Evolutionary conservation across 2,888 invertebrate species (phyloP).

Genomic region (Itoplectis maculator): DNA sequence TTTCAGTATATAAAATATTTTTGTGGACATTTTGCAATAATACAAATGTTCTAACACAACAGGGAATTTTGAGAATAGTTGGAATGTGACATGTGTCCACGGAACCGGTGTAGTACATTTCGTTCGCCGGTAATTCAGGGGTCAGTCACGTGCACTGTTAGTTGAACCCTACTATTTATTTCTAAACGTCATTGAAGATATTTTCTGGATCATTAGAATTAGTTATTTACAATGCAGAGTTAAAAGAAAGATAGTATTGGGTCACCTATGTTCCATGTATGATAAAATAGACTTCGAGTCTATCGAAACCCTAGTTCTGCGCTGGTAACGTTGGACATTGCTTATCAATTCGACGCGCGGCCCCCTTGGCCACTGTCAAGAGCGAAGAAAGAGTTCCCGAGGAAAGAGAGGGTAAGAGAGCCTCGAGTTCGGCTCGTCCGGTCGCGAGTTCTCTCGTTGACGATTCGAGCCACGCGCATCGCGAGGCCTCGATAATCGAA

Average conservation of each 20-base stretch:
- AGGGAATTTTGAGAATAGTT: no score
- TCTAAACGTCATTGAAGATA: no score
- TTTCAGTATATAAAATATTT: no score
- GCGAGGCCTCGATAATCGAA: slow-evolving; percentile 84
- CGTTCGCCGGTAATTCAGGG: no score
- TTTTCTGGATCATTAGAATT: no score
- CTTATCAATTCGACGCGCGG: slow-evolving; percentile 61
- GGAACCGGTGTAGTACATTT: no score
- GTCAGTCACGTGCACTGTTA: no score
- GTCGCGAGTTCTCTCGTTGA: slow-evolving; percentile 49
- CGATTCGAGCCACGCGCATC: slow-evolving; percentile 76
- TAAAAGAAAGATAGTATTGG: not conserved
- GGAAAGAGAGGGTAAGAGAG: slow-evolving; percentile 48
- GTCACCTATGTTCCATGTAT: not conserved
- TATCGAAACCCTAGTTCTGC: slow-evolving; percentile 50
- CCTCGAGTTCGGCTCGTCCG: slow-evolving; percentile 28
- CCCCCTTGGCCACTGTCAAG: slow-evolving; percentile 47
- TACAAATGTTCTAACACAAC: no score
- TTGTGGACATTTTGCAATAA: no score
- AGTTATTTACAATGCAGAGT: not conserved
- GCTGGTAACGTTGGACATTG: slow-evolving; percentile 47
- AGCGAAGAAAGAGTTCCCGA: slow-evolving; percentile 56
- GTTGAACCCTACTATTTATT: no score
- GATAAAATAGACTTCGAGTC: slow-evolving; percentile 5
- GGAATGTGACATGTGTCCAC: no score